Base-by-base conservation (phyloP, 2,888 invertebrate genomes). In the Cerceris ruficornis region DNA sequence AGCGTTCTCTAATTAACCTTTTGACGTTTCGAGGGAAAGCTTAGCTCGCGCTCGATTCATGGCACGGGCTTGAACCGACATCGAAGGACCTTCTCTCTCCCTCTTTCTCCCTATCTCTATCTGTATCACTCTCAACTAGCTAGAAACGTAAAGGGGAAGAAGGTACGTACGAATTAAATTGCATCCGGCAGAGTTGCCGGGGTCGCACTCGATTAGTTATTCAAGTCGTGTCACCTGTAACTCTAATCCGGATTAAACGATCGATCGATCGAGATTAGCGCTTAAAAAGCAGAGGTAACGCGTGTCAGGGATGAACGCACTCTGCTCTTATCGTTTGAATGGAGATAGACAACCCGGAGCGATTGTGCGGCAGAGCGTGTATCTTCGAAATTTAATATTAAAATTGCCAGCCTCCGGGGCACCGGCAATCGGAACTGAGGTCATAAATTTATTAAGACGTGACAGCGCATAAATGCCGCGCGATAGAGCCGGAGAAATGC, bases 161-260 rank as follows among this genome's bases (percentile, higher is more conserved):
- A 58, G 65, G 81, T 76, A 74, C 73, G 74, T 75, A 72, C 71
- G 77, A 85, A 85, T 85, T 70, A 84, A 85, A 85, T 80, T 85
- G 83, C 85, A 79, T 67, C 68, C 72, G 75, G 71, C 43, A 69
- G 79, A 80, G 68, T 72, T 78, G 71, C 62, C 69, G 76, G 75
- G 69, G 57, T 73, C 69, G 62, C 74, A 83, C 75, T 60, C 82
- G 81, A 85, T 85, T 84, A 84, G 80, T 86, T 86, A 86, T 86
- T 86, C 86, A 78, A 66, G 54, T 64, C 80, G 77, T 79, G 84
- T 84, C 81, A 84, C 77, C 79, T 83, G 86, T 84, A 86, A 86
- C 83, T 86, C 85, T 84, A 86, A 84, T 86, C 86, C 85, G 71
- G 86, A 86, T 86, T 86, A 86, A 86, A 86, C 85, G 85, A 86